Conservation (phyloP, 2,113 vertebrate species). For the Neogobius melanostomus region DNA sequence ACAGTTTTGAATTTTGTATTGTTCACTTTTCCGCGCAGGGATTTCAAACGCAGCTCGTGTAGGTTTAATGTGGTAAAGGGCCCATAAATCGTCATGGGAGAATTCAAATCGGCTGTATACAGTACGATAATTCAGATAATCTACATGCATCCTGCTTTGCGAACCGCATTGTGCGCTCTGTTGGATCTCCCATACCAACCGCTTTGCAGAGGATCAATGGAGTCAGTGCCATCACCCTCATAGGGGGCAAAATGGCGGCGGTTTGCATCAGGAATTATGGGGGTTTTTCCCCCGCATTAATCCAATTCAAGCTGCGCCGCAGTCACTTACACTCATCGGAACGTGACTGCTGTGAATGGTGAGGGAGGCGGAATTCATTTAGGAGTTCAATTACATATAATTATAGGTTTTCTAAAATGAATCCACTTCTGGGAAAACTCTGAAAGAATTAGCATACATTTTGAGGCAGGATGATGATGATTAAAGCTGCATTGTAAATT, state of each 20-base stretch:
- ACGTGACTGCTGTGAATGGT: background rate
- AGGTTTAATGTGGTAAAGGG: slow-evolving; percentile 10
- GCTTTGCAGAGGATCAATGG: slow-evolving; percentile 49
- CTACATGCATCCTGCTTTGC: slow-evolving; percentile 26
- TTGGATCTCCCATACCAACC: slow-evolving; percentile 24
- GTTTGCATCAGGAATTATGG: slow-evolving; percentile 48
- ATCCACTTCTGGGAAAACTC: too few relatives aligned
- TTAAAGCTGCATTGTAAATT: too few relatives aligned
- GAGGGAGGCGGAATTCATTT: too few relatives aligned
- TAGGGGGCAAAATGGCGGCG: slow-evolving; percentile 35
- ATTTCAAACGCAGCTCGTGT: slow-evolving; percentile 32
- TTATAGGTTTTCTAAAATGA: too few relatives aligned
- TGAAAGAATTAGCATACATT: too few relatives aligned
- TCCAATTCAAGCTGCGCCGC: slow-evolving; percentile 48
- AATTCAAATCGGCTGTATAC: slow-evolving; percentile 27
- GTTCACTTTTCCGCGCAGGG: slow-evolving; percentile 22
- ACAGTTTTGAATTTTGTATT: slow-evolving; percentile 54
- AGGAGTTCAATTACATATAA: background rate
- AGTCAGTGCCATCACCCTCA: slow-evolving; percentile 37
- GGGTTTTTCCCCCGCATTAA: slow-evolving; percentile 62
- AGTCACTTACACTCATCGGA: slow-evolving; percentile 12
- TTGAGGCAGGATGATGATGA: too few relatives aligned
- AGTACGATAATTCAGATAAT: slow-evolving; percentile 24
- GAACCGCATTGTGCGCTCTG: slow-evolving; percentile 16
- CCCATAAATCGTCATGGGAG: slow-evolving; percentile 26